These are phyloP conservation scores for Anolis sagrei DNA, from an alignment of 2,113 vertebrate species.

Conservation along the genomic window DNA sequence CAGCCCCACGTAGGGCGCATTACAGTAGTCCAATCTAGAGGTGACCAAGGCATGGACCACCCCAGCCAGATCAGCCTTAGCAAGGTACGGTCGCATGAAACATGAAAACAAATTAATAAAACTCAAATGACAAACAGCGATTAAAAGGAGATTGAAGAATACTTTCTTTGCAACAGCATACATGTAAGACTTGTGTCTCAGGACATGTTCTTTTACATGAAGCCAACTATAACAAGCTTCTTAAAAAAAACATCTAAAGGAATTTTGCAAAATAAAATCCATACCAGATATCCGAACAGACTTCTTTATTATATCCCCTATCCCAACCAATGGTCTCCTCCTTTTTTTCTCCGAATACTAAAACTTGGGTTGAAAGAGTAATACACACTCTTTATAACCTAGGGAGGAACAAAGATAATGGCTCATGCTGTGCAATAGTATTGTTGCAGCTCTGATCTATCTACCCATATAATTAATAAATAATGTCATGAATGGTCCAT, in stretches of 20 bases:
- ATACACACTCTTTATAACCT: slow-evolving; percentile 29
- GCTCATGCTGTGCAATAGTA: slow-evolving; percentile 42
- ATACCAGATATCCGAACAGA: slow-evolving; percentile 13
- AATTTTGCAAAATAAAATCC: slow-evolving; percentile 20
- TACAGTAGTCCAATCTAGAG: too few species aligned
- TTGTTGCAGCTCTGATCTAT: slow-evolving; percentile 47
- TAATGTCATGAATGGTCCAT: slow-evolving; percentile 59
- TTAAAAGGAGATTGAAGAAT: background rate
- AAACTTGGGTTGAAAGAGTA: slow-evolving; percentile 14
- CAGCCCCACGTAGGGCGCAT: too few species aligned
- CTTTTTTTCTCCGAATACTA: slow-evolving; percentile 29
- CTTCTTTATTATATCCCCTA: background rate
- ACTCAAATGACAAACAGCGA: too few species aligned
- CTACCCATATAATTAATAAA: slow-evolving; percentile 70
- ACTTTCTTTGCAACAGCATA: slow-evolving; percentile 7
- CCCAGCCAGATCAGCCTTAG: too few species aligned
- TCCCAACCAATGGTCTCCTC: slow-evolving; percentile 31
- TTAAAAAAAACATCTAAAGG: slow-evolving; percentile 35
- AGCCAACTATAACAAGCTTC: background rate
- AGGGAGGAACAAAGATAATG: slow-evolving; percentile 46
- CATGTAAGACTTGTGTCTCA: background rate
- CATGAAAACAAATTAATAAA: too few species aligned
- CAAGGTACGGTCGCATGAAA: too few species aligned
- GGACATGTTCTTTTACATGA: background rate
- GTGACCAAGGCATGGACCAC: too few species aligned